Evolutionary conservation across 1,140 invertebrate genomes (phyloP).

Genomic region (Diprion similis): DNA sequence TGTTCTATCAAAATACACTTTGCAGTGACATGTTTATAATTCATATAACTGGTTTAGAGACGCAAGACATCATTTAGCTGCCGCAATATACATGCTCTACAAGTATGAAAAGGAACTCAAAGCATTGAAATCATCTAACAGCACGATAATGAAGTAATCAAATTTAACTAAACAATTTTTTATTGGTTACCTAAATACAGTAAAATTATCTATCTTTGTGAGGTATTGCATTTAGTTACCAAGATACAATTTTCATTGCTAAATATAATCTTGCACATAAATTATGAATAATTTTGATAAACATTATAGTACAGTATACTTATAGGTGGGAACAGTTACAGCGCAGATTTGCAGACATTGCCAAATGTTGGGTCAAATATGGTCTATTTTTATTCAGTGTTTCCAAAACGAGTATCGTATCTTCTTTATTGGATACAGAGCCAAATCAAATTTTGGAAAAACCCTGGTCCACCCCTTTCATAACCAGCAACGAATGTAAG

Average conservation of each 20-base stretch:
- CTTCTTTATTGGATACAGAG: slow-evolving; percentile 48
- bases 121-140: slow-evolving; percentile 37
- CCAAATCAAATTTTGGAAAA: slow-evolving; percentile 27
- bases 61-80: slow-evolving; percentile 67
- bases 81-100: slow-evolving; percentile 60
- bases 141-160: slow-evolving; percentile 11
- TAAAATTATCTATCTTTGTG: no score
- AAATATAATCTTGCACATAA: not conserved
- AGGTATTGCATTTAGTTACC: no score
- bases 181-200: not conserved
- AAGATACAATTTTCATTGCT: no score
- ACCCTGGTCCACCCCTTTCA: slow-evolving; percentile 24
- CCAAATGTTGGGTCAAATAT: slow-evolving; percentile 72
- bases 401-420: slow-evolving; percentile 60
- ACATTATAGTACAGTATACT: not conserved
- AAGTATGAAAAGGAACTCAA: slow-evolving; percentile 60
- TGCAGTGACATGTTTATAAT: no score
- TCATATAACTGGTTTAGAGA: slow-evolving; percentile 35
- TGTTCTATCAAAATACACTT: no score
- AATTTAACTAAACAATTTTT: not conserved
- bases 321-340: slow-evolving; percentile 60
- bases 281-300: slow-evolving; percentile 1
- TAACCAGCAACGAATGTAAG: slow-evolving; percentile 3
- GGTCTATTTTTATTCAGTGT: slow-evolving; percentile 65
- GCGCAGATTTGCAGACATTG: slow-evolving; percentile 66